Base-by-base conservation (phyloP, 2,797 vertebrate species). In the Sebastes taczanowskii region DNA sequence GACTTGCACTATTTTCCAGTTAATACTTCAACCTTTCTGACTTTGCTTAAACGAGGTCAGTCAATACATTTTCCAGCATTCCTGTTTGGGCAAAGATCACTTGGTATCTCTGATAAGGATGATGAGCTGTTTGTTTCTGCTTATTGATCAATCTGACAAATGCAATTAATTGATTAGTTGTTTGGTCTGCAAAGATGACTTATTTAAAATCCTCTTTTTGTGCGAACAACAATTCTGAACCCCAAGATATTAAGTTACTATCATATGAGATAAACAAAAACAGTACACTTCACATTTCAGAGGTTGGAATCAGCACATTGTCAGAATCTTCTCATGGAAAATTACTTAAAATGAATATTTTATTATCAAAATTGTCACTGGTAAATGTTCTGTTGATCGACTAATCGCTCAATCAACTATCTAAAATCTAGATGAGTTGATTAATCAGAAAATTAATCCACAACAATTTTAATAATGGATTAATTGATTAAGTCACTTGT, bases 1-100 rank as follows among this genome's bases (percentile, higher is more conserved):
- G 93, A 94, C 94, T 94, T 94, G 94, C 92, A 90, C 63, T 91
- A 88, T 94, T 93, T 83, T 14, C 35, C 20, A 71, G 94, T 94
- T 95, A 95, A 95, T 94, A 25, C 87, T 76, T 94, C 66, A 94
- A 89, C 71, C 30, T 34, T 62, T 59, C 53, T 56, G n/a, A 65
- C 82, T 69, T 82, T 67, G 35, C 62, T 82, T 8, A 11, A 16
- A 63, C 14, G 4, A 53, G 61, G 53, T 80, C 75, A 58, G 52
- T 58, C n/a, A 75, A 65, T 78, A 71, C 18, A 1, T 83, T 75
- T 58, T 76, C 73, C 59, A 71, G 42, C 66, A 20, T 64, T 63
- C 42, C 16, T 79, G 27, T 58, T 53, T 58, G 64, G 34, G 14
- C 74, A 80, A 89, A 86, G 79, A 80, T 84, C 79, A 76, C 32